A percentile compares a stretch with the other conserved stretches of the same genome.
These are phyloP conservation scores for Lobophora halterata DNA, from an alignment of 2,888 invertebrate species.

Conservation along the genomic window DNA sequence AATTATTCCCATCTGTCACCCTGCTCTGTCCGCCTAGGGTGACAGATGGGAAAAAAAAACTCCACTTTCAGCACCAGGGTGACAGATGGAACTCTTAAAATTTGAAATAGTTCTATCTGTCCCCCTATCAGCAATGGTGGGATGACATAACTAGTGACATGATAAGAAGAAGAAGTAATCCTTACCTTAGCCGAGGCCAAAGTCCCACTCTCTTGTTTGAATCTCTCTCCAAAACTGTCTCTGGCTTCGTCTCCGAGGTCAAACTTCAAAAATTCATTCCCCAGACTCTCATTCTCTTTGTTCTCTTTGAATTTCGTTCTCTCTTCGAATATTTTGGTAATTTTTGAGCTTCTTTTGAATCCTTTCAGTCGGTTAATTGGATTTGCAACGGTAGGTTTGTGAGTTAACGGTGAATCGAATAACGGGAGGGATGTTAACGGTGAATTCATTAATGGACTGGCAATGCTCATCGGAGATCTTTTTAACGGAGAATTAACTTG, in stretches of 20 bases:
- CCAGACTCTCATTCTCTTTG: slow-evolving; percentile 57
- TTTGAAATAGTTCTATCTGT: too few species aligned
- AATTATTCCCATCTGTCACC: too few species aligned
- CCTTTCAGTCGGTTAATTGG: slow-evolving; percentile 39
- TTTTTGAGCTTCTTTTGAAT: slow-evolving; percentile 48
- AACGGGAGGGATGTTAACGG: slow-evolving; percentile 26
- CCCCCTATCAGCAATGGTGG: too few species aligned
- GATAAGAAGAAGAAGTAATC: slow-evolving; percentile 7
- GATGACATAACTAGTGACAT: too few species aligned
- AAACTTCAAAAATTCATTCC: slow-evolving; percentile 45
- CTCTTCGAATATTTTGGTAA: slow-evolving; percentile 62
- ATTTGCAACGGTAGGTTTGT: too few species aligned
- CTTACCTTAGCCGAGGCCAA: slow-evolving; percentile 63
- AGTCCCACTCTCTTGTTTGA: slow-evolving; percentile 39
- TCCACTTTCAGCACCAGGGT: too few species aligned
- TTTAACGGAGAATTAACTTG: slow-evolving; percentile 30
- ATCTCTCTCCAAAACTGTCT: slow-evolving; percentile 55
- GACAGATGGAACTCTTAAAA: too few species aligned
- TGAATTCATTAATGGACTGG: slow-evolving; percentile 32
- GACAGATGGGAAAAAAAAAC: too few species aligned
- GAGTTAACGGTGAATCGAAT: too few species aligned
- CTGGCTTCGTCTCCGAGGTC: slow-evolving; percentile 66
- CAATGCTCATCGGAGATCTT: slow-evolving; percentile 5
- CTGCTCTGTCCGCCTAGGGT: too few species aligned
- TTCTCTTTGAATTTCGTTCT: slow-evolving; percentile 58